Base-by-base conservation (phyloP, 2,113 vertebrate genomes). In the Nesogale talazaci region DNA sequence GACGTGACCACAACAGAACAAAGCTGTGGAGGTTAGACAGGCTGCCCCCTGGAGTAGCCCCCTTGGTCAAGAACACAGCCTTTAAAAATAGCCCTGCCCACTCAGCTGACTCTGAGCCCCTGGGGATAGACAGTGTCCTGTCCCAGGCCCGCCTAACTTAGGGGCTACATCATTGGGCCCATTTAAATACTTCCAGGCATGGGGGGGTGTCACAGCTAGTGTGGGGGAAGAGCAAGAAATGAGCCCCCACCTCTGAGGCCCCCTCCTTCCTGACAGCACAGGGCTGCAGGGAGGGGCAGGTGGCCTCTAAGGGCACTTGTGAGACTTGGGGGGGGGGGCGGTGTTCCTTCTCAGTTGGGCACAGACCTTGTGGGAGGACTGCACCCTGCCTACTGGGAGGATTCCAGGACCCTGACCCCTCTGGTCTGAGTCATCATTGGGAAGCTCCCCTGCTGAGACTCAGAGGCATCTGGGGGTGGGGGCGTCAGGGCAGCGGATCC, bases 191-290 rank as follows among this genome's bases (percentile, higher is more conserved):
- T 69, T 69, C 67, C 15, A 69, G 31, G 67, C 31, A n/a, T 52
- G 4, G 46, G 46, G 10, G 46, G 9, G 10, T 31, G 77, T 27
- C 42, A 6, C 0, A 1, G 42, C 2, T 31, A 4, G 0, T 1
- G 9, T 5, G 27, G 72, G 72, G 42, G 38, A 46, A 6, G 46
- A 52, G 46, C 46, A 52, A 52, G 5, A 52, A 12, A 12, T 52
- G 46, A n/a, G 9, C 31, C 72, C 27, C 27, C 42, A 23, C 22
- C 5, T n/a, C 76, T 67, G n/a, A 29, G n/a, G 20, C 9, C 42
- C 3, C 9, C 8, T 16, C 4, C 38, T 2, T 9, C 25, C 52
- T 23, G 36, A 1, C 0, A 5, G 20, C 34, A 0, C 23, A 4
- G 9, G 63, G n/a, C 46, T 52, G 52, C 23, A 11, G 2, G 15